Base-by-base conservation (phyloP, 2,888 invertebrate genomes). In the Pecten maximus region DNA sequence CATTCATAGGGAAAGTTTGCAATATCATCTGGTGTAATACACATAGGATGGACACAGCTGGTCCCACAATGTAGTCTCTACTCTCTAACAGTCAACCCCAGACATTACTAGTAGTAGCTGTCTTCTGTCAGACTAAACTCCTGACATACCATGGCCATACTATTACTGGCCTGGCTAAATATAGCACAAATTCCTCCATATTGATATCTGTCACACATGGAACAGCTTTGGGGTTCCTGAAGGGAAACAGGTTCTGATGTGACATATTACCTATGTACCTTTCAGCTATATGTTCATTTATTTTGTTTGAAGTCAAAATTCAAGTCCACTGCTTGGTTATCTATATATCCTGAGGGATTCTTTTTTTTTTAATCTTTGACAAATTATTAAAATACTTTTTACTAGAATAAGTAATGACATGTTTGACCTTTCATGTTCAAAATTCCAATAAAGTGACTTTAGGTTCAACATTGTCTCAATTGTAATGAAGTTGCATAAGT, bases 191-290 rank as follows among this genome's bases (percentile, higher is more conserved):
- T 74, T 74, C 74, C 74, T 35, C 74, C 74, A 74, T 74, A 74
- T 74, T 74, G 74, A 74, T 74, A 74, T 74, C 74, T 74, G 74
- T 74, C 74, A 74, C 74, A 74, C 74, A 74, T 74, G 74, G 74
- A 35, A 74, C 74, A 74, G 74, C 74, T 35, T 74, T 28, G 74
- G 6, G 74, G 74, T 74, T 74, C 74, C 74, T 74, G 74, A 74
- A 35, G 74, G 74, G 74, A 74, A 74, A 10, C 35, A 35, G 74
- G 74, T 74, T 28, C 74, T 60, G 28, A 35, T 35, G 23, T 74
- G 15, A 74, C 35, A 74, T 35, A 28, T 10, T 23, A n/a, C 60
- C 4, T 60, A 6, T 16, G n/a, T 60, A 23, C 60, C 60, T 23
- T 60, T 60, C n/a, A n/a, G 60, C 60, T n/a, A 60, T 48, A 19